Base-by-base conservation (phyloP, 2,797 vertebrate species). In the Rhabdophis nuchalis region DNA sequence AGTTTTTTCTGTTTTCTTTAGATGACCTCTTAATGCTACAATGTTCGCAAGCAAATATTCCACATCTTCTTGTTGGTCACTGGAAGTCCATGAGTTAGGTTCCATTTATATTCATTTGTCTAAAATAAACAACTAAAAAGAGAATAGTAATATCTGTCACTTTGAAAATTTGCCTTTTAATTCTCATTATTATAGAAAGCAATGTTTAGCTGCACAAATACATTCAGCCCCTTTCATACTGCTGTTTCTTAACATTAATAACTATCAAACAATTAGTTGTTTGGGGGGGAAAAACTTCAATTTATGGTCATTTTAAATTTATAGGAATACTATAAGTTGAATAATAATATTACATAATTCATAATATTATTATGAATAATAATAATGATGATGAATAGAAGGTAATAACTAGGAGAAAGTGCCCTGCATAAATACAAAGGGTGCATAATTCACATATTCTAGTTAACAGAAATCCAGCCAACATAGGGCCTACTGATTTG, bases 1-100 rank as follows among this genome's bases (percentile, higher is more conserved):
- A 92, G 41, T 97, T 95, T 95, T 94, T 95, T 98, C 98, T 5
- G 98, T 98, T 95, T 96, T 95, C 94, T 93, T 97, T 91, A 98
- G 95, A 92, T 96, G 97, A 95, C 96, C 97, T 93, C 96, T 97
- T 93, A 98, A 94, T 54, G 93, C 96, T 85, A 97, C 93, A 87
- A 98, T 97, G 96, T 98, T 96, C 95, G 96, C 96, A 16, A 97
- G 95, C 88, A 98, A 95, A 86, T 95, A 94, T 61, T 97, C 97
- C 25, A 96, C 97, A 89, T 96, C 94, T 29, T 93, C 92, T 90
- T 32, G 93, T 64, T 94, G 96, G 92, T 92, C 29, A 93, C 60
- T 92, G 86, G 56, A 94, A 89, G 88, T 86, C 95, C 95, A 93
- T 85, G 36, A 90, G 9, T 29, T 61, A 27, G 91, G 89, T 86